Evolutionary conservation across 2,113 vertebrate genomes (phyloP), one percentile per base, ranked within the genome.

Genomic region (Thinocorus orbignyianus): DNA sequence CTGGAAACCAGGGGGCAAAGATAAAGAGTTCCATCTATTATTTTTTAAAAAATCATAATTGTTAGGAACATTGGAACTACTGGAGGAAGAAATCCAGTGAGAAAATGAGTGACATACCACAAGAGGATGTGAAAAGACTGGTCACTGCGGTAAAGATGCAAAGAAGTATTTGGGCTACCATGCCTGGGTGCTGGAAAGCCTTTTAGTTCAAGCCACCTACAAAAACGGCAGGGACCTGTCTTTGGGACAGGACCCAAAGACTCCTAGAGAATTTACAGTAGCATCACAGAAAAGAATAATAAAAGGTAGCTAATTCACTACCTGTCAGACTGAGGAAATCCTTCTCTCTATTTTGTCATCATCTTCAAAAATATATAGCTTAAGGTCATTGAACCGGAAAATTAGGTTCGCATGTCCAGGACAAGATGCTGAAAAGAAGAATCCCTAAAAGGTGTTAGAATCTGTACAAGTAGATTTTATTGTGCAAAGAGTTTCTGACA

Each of bases 21-120:
- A 72, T 68, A 51, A 65, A 39, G 17, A 82, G 7, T 5, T 41
- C 13, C 37, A 10, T 12, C 5, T 55, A 1, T 44, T 30, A 33
- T 35, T 37, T 44, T 11, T 4, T 1, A 39, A n/a, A 35, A 41
- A 52, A 30, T 37, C 1, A 0, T 2, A 49, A 52, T 78, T 73
- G 51, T 62, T 54, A 44, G 6, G n/a, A 88, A 78, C 73, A 91
- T 54, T 70, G 10, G 3, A 19, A 58, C 14, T 16, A n/a, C 44
- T 44, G 14, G 9, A 77, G 9, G 58, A 81, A 61, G n/a, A 91
- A 73, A 31, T 48, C 9, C 51, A 39, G 26, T 5, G 9, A 76
- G 37, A 73, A 77, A 92, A 86, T 30, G 15, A 86, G 8, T 44
- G 42, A 61, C 76, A 92, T 64, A 17, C 42, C 23, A 26, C 5